A percentile compares a stretch with the other conserved stretches of the same genome.
These are phyloP conservation scores for Phrynocephalus versicolor DNA, from an alignment of 2,113 vertebrate species.

Conservation along the genomic window DNA sequence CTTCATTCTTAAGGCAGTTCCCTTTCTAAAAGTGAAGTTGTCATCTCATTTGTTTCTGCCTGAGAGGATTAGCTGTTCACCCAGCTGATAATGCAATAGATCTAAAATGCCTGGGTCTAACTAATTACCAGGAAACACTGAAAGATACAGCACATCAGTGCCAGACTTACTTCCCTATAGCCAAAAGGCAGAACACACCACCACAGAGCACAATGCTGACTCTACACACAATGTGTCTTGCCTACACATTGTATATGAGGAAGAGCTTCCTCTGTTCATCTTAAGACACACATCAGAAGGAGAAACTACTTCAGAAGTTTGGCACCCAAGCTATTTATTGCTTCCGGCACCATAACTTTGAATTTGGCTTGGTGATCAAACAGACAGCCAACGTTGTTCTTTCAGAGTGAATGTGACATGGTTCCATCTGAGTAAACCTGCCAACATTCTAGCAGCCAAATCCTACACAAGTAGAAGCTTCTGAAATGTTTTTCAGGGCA, in stretches of 20 bases:
- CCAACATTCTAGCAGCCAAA: background rate
- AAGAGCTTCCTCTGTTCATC: background rate
- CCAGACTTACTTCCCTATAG: background rate
- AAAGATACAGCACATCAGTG: background rate
- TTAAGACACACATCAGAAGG: background rate
- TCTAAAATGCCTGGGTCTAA: background rate
- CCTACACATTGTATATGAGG: background rate
- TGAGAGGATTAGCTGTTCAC: background rate
- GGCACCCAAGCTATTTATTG: background rate
- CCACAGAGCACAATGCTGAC: background rate
- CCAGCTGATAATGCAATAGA: background rate
- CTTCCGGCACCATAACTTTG: background rate
- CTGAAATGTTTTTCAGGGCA: background rate
- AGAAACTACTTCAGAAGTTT: background rate
- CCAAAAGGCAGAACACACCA: background rate
- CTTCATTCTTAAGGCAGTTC: no score
- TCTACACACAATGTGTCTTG: background rate
- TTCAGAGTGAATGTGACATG: no score
- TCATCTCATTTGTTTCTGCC: no score
- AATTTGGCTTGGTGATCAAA: no score
- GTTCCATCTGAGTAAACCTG: background rate
- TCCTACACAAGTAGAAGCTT: background rate
- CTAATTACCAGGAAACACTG: background rate
- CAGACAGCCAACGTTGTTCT: no score
- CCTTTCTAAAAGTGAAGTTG: no score